phyloP scores from a whole-genome alignment of 2,888 invertebrate genomes.

The Xylota sylvarum region DNA sequence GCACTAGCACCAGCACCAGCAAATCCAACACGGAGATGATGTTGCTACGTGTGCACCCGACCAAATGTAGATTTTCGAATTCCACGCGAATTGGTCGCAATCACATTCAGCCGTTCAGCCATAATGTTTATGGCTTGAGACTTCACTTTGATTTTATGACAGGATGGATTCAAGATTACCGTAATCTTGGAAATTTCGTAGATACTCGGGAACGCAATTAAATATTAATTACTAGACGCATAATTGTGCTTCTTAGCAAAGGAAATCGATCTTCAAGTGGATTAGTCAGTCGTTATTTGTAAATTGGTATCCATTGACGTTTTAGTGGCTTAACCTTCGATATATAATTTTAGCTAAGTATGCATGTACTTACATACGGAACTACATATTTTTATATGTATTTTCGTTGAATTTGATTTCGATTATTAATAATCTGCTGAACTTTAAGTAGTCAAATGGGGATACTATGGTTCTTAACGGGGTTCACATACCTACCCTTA shows the following conservation, averaged over 20 bases:
- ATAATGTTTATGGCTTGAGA: conserved; percentile 17
- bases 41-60: conserved; percentile 11
- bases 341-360: neutral
- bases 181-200: conserved; percentile 21
- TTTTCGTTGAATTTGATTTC: no score
- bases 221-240: conserved; percentile 51
- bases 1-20: neutral
- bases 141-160: neutral
- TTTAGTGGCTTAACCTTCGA: no score
- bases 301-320: neutral
- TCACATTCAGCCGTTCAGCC: conserved; percentile 16
- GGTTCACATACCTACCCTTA: no score
- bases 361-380: no score
- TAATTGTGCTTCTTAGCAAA: conserved; percentile 32
- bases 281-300: neutral
- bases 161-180: conserved; percentile 13
- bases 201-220: conserved; percentile 43
- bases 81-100: conserved; percentile 33
- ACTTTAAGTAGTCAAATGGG: no score
- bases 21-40: conserved; percentile 19
- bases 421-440: neutral
- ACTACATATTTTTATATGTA: no score
- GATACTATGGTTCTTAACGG: no score
- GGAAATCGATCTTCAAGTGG: conserved; percentile 57
- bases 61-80: conserved; percentile 13